Conservation (phyloP, 2,888 invertebrate genomes). For the Diaphora mendica region DNA sequence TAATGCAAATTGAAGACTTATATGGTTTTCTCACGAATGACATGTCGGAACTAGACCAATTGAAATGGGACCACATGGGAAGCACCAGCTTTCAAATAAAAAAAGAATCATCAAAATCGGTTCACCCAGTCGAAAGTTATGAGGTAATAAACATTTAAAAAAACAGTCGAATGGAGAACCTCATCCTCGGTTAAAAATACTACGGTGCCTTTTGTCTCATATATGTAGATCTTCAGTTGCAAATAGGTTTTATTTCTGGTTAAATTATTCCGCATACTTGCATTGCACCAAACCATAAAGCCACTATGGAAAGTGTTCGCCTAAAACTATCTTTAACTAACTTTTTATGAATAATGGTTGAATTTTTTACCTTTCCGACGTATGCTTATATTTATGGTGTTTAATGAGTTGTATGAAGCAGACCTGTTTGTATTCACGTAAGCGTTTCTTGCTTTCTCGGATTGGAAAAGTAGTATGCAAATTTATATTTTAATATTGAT, state of each 20-base stretch:
- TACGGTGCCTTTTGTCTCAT: neutral
- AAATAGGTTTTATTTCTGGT: too few relatives aligned
- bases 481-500: neutral
- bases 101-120: too few relatives aligned
- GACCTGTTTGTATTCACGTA: conserved; percentile 1
- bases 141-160: too few relatives aligned
- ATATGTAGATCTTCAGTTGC: neutral
- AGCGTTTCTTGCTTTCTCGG: neutral
- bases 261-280: neutral
- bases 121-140: too few relatives aligned
- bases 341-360: conserved; percentile 9
- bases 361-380: neutral
- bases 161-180: too few relatives aligned
- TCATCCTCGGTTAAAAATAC: too few relatives aligned
- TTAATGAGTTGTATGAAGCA: conserved; percentile 4
- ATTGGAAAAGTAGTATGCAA: neutral
- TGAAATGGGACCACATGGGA: too few relatives aligned
- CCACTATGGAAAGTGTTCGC: neutral
- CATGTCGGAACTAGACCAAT: too few relatives aligned
- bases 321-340: neutral
- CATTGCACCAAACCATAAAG: neutral
- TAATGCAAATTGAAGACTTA: too few relatives aligned
- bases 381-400: conserved; percentile 6
- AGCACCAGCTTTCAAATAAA: too few relatives aligned
- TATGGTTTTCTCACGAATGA: too few relatives aligned